phyloP scores from a whole-genome alignment of 2,888 invertebrate species.

The Cantharis flavilabris region DNA sequence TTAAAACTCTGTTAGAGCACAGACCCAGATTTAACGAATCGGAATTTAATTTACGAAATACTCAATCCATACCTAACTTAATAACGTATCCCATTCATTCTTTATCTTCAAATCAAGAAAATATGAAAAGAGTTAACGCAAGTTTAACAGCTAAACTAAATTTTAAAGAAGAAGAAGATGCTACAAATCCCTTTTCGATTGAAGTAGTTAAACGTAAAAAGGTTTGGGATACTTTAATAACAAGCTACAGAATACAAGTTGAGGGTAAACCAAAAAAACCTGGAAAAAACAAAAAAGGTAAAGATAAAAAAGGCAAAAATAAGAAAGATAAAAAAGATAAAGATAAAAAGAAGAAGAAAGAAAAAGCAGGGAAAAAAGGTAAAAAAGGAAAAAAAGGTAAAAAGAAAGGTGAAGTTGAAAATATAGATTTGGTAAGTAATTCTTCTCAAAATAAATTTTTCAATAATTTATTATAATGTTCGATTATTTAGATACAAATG shows the following conservation, averaged over 20 bases:
- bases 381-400: constrained; percentile 13
- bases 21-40: not conserved
- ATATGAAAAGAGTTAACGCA: not conserved
- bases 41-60: not conserved
- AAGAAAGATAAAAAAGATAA: constrained; percentile 15
- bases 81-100: not conserved
- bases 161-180: not conserved
- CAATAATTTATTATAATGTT: not conserved
- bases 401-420: constrained; percentile 10
- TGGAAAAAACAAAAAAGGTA: constrained; percentile 6
- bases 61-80: not conserved
- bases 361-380: constrained; percentile 1
- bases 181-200: constrained; percentile 16
- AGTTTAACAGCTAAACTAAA: not conserved
- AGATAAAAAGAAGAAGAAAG: not conserved
- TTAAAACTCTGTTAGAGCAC: not conserved
- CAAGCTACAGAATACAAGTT: constrained; percentile 25
- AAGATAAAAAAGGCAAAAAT: not conserved
- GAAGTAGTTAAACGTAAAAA: constrained; percentile 22
- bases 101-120: not conserved
- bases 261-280: constrained; percentile 17
- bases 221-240: constrained; percentile 24
- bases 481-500: constrained; percentile 34
- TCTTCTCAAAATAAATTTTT: not conserved
- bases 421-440: constrained; percentile 14